These are phyloP conservation scores for Trichoplusia ni DNA, from an alignment of 1,140 invertebrate species.

Conservation along the genomic window DNA sequence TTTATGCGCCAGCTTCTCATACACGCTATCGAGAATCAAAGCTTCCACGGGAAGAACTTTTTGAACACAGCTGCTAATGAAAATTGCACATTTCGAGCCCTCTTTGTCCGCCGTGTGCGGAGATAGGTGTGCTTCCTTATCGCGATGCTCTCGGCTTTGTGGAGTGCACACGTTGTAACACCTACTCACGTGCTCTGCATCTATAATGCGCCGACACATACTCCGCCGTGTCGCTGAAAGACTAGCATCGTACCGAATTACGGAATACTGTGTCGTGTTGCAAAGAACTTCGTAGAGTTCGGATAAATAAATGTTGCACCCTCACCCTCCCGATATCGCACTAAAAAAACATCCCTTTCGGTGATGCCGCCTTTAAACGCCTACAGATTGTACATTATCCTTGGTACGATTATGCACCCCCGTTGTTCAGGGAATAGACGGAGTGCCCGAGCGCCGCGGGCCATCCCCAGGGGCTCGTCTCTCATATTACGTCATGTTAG, in stretches of 20 bases:
- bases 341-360: slow-evolving; percentile 81
- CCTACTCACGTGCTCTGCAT: slow-evolving; percentile 67
- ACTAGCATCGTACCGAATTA: slow-evolving; percentile 65
- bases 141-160: slow-evolving; percentile 67
- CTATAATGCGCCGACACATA: slow-evolving; percentile 55
- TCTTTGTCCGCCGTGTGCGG: slow-evolving; percentile 63
- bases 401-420: slow-evolving; percentile 81
- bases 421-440: slow-evolving; percentile 75
- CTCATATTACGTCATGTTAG: slow-evolving; percentile 77
- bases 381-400: slow-evolving; percentile 82
- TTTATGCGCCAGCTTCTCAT: slow-evolving; percentile 76
- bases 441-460: slow-evolving; percentile 69
- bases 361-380: slow-evolving; percentile 80
- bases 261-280: slow-evolving; percentile 64
- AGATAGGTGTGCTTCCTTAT: slow-evolving; percentile 72
- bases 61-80: slow-evolving; percentile 75
- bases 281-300: slow-evolving; percentile 71
- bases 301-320: slow-evolving; percentile 81
- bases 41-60: slow-evolving; percentile 69
- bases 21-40: slow-evolving; percentile 79
- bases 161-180: slow-evolving; percentile 53
- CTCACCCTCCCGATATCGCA: slow-evolving; percentile 77
- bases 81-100: slow-evolving; percentile 75
- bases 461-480: slow-evolving; percentile 69
- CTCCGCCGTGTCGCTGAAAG: slow-evolving; percentile 49